Conservation (phyloP, 2,797 vertebrate species). For the Galaxias olidus region DNA sequence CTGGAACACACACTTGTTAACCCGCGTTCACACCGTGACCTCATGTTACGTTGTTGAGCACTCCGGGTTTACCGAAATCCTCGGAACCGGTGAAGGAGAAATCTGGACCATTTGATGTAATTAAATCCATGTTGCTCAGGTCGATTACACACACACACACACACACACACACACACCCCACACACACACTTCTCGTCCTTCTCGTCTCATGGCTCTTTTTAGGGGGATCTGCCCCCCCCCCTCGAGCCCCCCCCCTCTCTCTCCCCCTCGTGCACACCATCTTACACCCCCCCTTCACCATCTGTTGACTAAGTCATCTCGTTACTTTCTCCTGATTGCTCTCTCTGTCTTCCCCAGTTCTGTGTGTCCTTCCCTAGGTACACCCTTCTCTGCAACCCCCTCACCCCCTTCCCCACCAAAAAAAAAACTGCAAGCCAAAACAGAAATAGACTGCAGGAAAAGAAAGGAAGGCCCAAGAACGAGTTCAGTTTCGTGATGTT, state of each 20-base stretch:
- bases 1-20: slow-evolving; percentile 14
- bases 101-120: slow-evolving; percentile 20
- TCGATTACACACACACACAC: slow-evolving; percentile 19
- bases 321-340: slow-evolving; percentile 56
- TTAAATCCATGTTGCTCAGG: slow-evolving; percentile 16
- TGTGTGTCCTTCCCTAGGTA: slow-evolving; percentile 28
- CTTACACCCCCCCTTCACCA: slow-evolving; percentile 41
- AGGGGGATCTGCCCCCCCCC: slow-evolving; percentile 5
- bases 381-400: neutral
- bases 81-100: slow-evolving; percentile 26
- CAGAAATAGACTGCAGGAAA: too few species aligned
- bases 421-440: too few species aligned
- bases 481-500: too few species aligned
- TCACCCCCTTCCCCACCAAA: slow-evolving; percentile 6
- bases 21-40: neutral
- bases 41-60: slow-evolving; percentile 12
- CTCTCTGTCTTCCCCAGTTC: slow-evolving; percentile 33
- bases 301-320: slow-evolving; percentile 66
- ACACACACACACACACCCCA: slow-evolving; percentile 25
- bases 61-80: slow-evolving; percentile 15
- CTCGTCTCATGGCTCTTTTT: slow-evolving; percentile 28
- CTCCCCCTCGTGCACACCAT: neutral
- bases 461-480: too few species aligned
- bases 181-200: slow-evolving; percentile 26
- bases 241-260: slow-evolving; percentile 10